A percentile compares a stretch with the other conserved stretches of the same genome.
Conservation (phyloP, 2,888 invertebrate genomes). For the Belgica antarctica region DNA sequence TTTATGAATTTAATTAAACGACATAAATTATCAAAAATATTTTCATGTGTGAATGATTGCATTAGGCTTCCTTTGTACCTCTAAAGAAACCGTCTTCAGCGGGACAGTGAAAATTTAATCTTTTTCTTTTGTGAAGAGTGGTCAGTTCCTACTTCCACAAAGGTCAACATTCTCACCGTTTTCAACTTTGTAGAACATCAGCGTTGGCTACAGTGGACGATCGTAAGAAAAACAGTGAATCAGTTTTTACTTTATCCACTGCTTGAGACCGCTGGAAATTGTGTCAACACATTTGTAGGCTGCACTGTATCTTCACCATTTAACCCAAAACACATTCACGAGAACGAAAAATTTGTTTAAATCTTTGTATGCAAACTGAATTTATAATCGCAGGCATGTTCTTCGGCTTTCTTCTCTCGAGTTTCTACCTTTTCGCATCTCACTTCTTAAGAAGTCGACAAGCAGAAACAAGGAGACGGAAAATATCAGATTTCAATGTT, state of each 20-base stretch:
- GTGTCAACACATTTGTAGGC: too few relatives aligned
- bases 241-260: too few relatives aligned
- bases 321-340: too few relatives aligned
- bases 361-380: slow-evolving; percentile 26
- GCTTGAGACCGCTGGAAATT: too few relatives aligned
- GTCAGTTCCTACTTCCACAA: neutral
- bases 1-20: slow-evolving; percentile 34
- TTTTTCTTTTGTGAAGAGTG: neutral
- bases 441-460: slow-evolving; percentile 28
- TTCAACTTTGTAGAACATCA: neutral
- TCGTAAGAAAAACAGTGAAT: too few relatives aligned
- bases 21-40: slow-evolving; percentile 44
- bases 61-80: neutral
- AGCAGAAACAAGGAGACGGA: neutral
- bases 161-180: neutral
- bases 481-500: slow-evolving; percentile 38
- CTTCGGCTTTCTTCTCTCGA: neutral
- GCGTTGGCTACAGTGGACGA: too few relatives aligned
- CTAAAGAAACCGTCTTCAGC: too few relatives aligned
- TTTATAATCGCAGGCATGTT: neutral
- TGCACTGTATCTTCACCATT: too few relatives aligned
- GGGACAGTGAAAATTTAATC: neutral
- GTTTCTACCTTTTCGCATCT: slow-evolving; percentile 6
- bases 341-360: slow-evolving; percentile 9
- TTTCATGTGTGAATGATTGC: slow-evolving; percentile 36